Base-by-base conservation (phyloP, 2,797 vertebrate species). In the Rhynchonycteris naso region DNA sequence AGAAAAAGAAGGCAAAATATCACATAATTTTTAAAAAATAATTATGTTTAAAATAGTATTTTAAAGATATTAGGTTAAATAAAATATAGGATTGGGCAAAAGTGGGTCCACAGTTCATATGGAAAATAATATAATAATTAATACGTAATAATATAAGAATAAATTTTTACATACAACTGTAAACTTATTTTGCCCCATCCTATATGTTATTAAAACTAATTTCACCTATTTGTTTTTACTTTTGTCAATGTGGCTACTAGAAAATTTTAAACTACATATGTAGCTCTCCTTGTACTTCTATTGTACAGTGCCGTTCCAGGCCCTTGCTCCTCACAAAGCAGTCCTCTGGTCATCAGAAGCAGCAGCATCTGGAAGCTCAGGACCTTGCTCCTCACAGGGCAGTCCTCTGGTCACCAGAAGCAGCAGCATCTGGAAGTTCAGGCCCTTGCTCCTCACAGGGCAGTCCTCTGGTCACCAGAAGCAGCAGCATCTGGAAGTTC, bases 21-120 rank as follows among this genome's bases (percentile, higher is more conserved):
- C 6, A 38, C 21, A 50, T 68, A 59, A 75, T 63, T 89, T 86
- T 28, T 4, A 21, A 18, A 93, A 90, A 58, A 52, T 61, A n/a
- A 87, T 66, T 75, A 71, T 61, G 19, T 78, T 94, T 82, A 21
- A 74, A 81, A 74, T 76, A 69, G 12, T 65, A 58, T 74, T 93
- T 76, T 78, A 79, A 52, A 30, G 33, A 8, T 71, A 78, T 28
- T 63, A 84, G 6, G 10, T 43, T 76, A 85, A 72, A 80, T 88
- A 83, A 95, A 90, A 90, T 38, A 76, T 7, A 76, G 12, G 74
- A 10, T 76, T 19, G n/a, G 12, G 12, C 52, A 76, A 24, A 56
- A 56, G 12, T 54, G 54, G 50, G 74, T 76, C 54, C 54, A 24
- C 30, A 54, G 74, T 54, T 75, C 30, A 50, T 33, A 52, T 33